Base-by-base conservation (phyloP, 1,140 invertebrate genomes). In the Tetramorium alpestre region DNA sequence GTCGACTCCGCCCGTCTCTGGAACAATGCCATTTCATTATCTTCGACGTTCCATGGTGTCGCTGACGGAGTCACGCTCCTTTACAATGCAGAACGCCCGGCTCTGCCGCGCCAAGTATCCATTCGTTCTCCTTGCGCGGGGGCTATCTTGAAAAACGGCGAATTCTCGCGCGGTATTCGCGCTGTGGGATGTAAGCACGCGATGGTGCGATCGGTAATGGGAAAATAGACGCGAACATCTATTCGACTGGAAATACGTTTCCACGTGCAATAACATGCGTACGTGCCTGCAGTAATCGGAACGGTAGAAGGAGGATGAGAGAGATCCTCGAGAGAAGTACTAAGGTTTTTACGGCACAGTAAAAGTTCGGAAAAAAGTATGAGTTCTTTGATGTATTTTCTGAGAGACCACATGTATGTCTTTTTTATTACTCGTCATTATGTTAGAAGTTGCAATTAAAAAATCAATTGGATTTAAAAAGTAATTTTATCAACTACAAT, bases 11-110 rank as follows among this genome's bases (percentile, higher is more conserved):
- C 41, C 87, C 60, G 56, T 81, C 70, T 62, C 64, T 90, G 89
- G 88, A 90, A 51, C 22, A 8, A 22, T 86, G 88, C 89, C 88
- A 90, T 89, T 90, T 90, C 89, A 89, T 90, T 90, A 89, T 87
- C 80, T 44, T 80, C 60, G 16, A 69, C 65, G n/a, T 69, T 69
- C 56, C 58, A 22, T 13, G 16, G 47, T 56, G 13, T 85, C 70
- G 58, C 65, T 49, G n/a, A 80, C 76, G 60, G n/a, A 75, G 13
- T 25, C 25, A 11, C n/a, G 58, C 73, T 85, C 38, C 18, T 77
- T 67, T 78, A 64, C 82, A 67, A 77, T 78, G 72, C 60, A 78
- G 22, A 78, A 65, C n/a, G 22, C 33, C 64, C 5, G 33, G 16
- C 16, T 76, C 16, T 22, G 28, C 47, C 25, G 13, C 49, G 38